Conservation (phyloP, 2,797 vertebrate genomes). For the Zenarchopterus dispar region DNA sequence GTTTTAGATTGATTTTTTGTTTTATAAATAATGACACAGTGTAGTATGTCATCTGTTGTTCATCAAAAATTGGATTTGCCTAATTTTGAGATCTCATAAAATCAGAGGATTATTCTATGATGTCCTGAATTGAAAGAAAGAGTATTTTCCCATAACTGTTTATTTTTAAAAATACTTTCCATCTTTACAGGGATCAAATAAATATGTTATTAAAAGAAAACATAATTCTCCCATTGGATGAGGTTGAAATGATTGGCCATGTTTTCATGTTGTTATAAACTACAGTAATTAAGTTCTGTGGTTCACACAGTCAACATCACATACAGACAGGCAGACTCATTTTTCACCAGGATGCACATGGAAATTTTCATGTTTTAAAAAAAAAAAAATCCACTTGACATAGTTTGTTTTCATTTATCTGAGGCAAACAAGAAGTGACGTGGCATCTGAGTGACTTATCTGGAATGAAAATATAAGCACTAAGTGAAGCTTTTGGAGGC, state of each 20-base stretch:
- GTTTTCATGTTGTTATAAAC: slow-evolving; percentile 67
- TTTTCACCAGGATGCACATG: slow-evolving; percentile 65
- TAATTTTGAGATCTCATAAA: no score
- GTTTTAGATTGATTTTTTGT: no score
- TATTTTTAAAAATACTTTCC: slow-evolving; percentile 12
- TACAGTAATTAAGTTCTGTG: slow-evolving; percentile 59
- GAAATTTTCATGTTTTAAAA: slow-evolving; percentile 68
- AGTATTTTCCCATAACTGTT: no score
- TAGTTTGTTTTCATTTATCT: slow-evolving; percentile 73
- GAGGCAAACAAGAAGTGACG: slow-evolving; percentile 58
- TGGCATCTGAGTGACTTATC: slow-evolving; percentile 71
- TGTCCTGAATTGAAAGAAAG: no score
- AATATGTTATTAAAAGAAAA: slow-evolving; percentile 33
- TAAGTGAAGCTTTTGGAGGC: slow-evolving; percentile 36
- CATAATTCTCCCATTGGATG: slow-evolving; percentile 4
- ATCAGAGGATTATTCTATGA: no score
- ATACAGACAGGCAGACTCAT: slow-evolving; percentile 46
- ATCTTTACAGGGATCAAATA: slow-evolving; percentile 20
- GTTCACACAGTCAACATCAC: slow-evolving; percentile 60
- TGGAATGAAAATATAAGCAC: slow-evolving; percentile 59
- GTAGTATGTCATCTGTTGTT: no score
- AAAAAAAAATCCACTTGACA: slow-evolving; percentile 55
- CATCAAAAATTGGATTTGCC: no score
- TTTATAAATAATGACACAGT: no score
- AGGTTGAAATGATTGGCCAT: slow-evolving; percentile 36